Base-by-base conservation (phyloP, 1,140 invertebrate genomes). In the Euschistus heros region DNA sequence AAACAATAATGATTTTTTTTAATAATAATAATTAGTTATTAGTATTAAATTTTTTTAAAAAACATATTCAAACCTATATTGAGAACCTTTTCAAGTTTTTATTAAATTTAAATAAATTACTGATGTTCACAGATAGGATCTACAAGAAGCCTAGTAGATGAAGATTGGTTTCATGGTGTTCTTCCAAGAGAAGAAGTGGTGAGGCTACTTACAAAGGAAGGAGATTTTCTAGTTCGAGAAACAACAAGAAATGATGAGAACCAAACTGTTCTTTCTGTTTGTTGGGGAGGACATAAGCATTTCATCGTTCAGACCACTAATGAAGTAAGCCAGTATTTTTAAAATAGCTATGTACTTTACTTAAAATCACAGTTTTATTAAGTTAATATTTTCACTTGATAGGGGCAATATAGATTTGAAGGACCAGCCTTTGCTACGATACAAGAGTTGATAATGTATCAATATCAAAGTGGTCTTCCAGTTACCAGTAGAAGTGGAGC, bases 121-220 rank as follows among this genome's bases (percentile, higher is more conserved):
- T 37, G 13, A 37, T 37, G 33, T 37, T 37, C 27, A 61, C 33
- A 72, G 71, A 63, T 70, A 44, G 67, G 68, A 20, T 70, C 70
- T 20, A 69, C 69, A n/a, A 65, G 68, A 33, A 74, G 71, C 26
- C 75, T 92, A 18, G 85, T 88, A 63, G 91, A 94, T 67, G 91
- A 95, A 76, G 91, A 94, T 75, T 98, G 94, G 94, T 98, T 97
- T 77, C 95, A 98, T 74, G 95, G 95, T 6, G 93, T 97, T 2
- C 73, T 98, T 37, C 95, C 95, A 0, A 79, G 95, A 52, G 94
- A 97, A 76, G 94, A 98, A 79, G 94, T 97, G 2, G 92, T 97
- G 15, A 78, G 93, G 66, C 79, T 98, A 17, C 77, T 97, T 22
- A 84, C 85, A 15, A 85, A 85, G 57, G 89, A 97, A 72, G 94